Percentiles rank a stretch among this genome's conserved stretches.
These are phyloP conservation scores for Alligator sinensis DNA, from an alignment of 2,113 vertebrate species.

Conservation along the genomic window DNA sequence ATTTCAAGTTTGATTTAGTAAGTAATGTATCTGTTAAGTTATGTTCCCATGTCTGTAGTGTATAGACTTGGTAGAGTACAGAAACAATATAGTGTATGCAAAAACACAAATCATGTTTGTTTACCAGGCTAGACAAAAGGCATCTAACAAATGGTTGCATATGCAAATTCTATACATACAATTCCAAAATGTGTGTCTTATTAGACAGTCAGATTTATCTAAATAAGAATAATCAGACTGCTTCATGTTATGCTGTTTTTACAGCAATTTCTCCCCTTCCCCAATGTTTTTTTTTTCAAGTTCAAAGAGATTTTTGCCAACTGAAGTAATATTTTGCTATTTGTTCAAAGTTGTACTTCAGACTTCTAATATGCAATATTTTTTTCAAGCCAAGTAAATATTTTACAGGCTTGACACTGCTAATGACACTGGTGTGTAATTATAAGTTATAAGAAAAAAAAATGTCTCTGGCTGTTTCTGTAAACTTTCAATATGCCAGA, in stretches of 20 bases:
- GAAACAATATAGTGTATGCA: neutral
- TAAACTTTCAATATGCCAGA: neutral
- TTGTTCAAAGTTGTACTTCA: neutral
- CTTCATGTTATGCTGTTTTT: neutral
- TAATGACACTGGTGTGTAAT: neutral
- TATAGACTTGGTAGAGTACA: neutral
- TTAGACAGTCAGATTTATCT: neutral
- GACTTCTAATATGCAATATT: neutral
- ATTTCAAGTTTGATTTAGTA: neutral
- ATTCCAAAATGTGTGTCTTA: neutral
- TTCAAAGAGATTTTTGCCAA: neutral
- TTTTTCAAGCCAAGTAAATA: slow-evolving; percentile 36
- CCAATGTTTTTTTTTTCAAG: neutral
- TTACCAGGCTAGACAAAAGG: neutral
- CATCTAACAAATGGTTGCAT: neutral
- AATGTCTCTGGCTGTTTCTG: neutral
- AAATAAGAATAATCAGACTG: neutral
- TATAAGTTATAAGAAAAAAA: neutral
- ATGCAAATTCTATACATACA: neutral
- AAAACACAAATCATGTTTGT: neutral
- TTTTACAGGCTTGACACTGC: slow-evolving; percentile 5
- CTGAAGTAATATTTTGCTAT: neutral
- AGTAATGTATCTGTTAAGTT: neutral
- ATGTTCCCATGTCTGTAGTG: neutral
- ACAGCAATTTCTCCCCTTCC: neutral